Conservation (phyloP, 2,888 invertebrate species). For the Yponomeuta plumbellus region DNA sequence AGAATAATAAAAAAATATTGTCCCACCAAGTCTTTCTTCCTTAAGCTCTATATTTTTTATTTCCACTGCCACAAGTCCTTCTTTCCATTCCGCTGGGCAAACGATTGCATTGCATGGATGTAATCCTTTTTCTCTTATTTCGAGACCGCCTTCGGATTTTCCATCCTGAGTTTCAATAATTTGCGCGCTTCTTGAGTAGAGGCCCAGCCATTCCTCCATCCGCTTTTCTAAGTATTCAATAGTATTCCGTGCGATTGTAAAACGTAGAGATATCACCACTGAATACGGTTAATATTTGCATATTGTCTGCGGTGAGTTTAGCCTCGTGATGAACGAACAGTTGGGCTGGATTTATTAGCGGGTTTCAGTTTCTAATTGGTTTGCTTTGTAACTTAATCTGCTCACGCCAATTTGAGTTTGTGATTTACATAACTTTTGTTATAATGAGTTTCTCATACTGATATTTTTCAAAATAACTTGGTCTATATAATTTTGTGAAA, state of each 20-base stretch:
- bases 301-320: not conserved
- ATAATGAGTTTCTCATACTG: too few species aligned
- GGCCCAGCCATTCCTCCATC: slow-evolving; percentile 39
- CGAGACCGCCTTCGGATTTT: not conserved
- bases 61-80: too few species aligned
- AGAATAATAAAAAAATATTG: too few species aligned
- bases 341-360: not conserved
- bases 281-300: slow-evolving; percentile 12
- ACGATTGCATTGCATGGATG: too few species aligned
- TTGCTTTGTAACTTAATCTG: not conserved
- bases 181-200: not conserved
- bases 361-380: not conserved
- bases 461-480: too few species aligned
- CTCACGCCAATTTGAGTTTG: not conserved
- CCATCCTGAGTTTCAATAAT: not conserved
- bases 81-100: too few species aligned
- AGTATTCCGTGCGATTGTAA: slow-evolving; percentile 32
- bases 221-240: slow-evolving; percentile 53
- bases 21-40: too few species aligned
- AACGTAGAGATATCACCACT: slow-evolving; percentile 12
- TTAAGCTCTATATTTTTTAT: too few species aligned
- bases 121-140: too few species aligned
- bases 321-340: not conserved
- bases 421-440: too few species aligned
- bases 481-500: too few species aligned